phyloP scores from a whole-genome alignment of 2,113 vertebrate genomes.

The Himantopus leucocephalus region DNA sequence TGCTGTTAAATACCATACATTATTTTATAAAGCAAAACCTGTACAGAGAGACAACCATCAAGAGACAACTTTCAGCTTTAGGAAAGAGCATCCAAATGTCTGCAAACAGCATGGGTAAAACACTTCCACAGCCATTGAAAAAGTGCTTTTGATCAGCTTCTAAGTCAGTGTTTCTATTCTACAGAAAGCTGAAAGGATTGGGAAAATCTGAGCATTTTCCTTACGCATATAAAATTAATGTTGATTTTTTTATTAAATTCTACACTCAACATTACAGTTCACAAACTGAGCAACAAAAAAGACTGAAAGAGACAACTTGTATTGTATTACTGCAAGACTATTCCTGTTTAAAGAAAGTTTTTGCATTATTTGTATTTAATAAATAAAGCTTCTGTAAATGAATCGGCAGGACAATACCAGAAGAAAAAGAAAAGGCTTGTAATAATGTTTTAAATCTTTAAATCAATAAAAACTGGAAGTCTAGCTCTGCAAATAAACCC shows the following conservation, averaged over 20 bases:
- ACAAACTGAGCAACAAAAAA: conserved; percentile 45
- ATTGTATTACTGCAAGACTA: neutral
- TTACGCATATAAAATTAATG: neutral
- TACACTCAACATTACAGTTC: conserved; percentile 37
- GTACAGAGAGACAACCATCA: neutral
- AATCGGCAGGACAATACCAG: conserved; percentile 23
- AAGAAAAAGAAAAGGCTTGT: neutral
- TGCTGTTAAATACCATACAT: neutral
- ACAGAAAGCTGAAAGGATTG: neutral
- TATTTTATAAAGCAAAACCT: conserved; percentile 19
- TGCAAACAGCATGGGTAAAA: neutral
- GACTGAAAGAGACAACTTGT: conserved; percentile 39
- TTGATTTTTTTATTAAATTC: conserved; percentile 13
- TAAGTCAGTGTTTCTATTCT: neutral
- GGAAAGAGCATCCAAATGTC: neutral
- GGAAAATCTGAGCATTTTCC: neutral
- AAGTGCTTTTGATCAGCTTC: neutral
- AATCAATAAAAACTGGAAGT: conserved; percentile 60
- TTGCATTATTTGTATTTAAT: conserved; percentile 45
- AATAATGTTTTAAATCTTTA: conserved; percentile 50
- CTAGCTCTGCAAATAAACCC: conserved; percentile 60
- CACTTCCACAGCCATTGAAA: neutral
- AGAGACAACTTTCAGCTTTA: neutral
- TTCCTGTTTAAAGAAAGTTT: conserved; percentile 49
- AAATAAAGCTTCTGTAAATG: conserved; percentile 50